These are phyloP conservation scores for Crioceris asparagi DNA, from an alignment of 2,888 invertebrate genomes.

Conservation along the genomic window DNA sequence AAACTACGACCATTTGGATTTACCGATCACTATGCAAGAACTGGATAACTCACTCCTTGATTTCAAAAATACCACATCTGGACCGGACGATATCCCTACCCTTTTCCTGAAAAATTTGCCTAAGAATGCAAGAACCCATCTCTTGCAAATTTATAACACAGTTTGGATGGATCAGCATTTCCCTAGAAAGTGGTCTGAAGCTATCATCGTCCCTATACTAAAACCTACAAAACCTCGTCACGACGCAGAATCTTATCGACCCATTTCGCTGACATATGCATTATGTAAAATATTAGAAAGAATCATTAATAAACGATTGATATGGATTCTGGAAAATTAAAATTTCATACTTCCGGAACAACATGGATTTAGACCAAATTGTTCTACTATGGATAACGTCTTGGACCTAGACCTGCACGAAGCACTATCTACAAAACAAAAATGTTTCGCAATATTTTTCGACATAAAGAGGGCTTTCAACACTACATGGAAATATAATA, in stretches of 20 bases:
- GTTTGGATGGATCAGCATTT: too few relatives aligned
- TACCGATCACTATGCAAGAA: too few relatives aligned
- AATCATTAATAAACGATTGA: slow-evolving; percentile 1
- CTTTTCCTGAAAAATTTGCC: too few relatives aligned
- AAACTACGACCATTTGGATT: too few relatives aligned
- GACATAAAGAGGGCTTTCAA: slow-evolving; percentile 2
- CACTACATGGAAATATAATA: background rate
- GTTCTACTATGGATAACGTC: slow-evolving; percentile 1
- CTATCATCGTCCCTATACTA: background rate
- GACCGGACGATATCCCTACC: too few relatives aligned
- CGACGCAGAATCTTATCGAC: background rate
- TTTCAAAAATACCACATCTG: too few relatives aligned
- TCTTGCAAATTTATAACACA: too few relatives aligned
- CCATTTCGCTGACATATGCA: background rate
- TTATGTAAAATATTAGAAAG: slow-evolving; percentile 2
- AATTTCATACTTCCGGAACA: background rate
- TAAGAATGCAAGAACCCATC: too few relatives aligned
- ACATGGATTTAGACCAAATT: background rate
- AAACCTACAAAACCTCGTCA: background rate
- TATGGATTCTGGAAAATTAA: background rate
- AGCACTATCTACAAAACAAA: slow-evolving; percentile 3
- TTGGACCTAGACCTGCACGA: slow-evolving; percentile 1
- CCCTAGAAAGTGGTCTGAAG: background rate
- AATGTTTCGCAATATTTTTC: slow-evolving; percentile 3
- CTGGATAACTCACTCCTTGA: too few relatives aligned